Evolutionary conservation across 1,140 invertebrate genomes (phyloP).

Genomic region (Ceratosolen fusciceps): DNA sequence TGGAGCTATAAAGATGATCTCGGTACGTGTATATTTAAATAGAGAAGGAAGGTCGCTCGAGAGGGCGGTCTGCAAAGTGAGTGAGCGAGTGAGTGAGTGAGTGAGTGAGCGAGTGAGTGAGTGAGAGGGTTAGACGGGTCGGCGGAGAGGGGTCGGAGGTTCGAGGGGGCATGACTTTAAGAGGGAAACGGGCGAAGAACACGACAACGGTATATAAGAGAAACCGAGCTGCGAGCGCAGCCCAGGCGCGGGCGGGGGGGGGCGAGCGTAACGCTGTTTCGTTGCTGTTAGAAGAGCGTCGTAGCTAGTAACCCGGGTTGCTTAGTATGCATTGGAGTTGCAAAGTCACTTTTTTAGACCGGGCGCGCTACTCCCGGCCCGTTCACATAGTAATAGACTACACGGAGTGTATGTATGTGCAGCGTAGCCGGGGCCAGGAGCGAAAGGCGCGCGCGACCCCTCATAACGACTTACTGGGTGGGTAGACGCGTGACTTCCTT

Average conservation of each 20-base stretch:
- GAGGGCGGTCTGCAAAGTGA: background rate
- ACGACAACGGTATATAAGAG: constrained; percentile 44
- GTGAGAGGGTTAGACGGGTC: constrained; percentile 35
- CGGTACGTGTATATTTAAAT: constrained; percentile 48
- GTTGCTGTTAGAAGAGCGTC: constrained; percentile 46
- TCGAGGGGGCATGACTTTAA: constrained; percentile 14
- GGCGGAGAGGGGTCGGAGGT: constrained; percentile 34
- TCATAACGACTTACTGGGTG: constrained; percentile 24
- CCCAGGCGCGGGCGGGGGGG: constrained; percentile 39
- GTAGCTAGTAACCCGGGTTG: constrained; percentile 59
- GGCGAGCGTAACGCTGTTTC: constrained; percentile 28
- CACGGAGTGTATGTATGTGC: constrained; percentile 23
- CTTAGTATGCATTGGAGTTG: constrained; percentile 72
- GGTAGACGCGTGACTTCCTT: constrained; percentile 1
- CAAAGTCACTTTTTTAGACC: constrained; percentile 69
- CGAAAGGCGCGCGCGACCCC: background rate
- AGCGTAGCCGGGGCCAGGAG: background rate
- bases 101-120: constrained; percentile 25
- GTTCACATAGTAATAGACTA: constrained; percentile 65
- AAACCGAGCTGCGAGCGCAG: constrained; percentile 49
- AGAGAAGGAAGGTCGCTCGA: constrained; percentile 5
- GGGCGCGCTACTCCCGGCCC: constrained; percentile 46
- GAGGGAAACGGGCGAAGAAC: constrained; percentile 51
- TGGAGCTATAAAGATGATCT: constrained; percentile 56
- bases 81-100: constrained; percentile 20